Evolutionary conservation across 2,888 invertebrate genomes (phyloP), one percentile per base, ranked within the genome.

Genomic region (Dioctria rufipes): DNA sequence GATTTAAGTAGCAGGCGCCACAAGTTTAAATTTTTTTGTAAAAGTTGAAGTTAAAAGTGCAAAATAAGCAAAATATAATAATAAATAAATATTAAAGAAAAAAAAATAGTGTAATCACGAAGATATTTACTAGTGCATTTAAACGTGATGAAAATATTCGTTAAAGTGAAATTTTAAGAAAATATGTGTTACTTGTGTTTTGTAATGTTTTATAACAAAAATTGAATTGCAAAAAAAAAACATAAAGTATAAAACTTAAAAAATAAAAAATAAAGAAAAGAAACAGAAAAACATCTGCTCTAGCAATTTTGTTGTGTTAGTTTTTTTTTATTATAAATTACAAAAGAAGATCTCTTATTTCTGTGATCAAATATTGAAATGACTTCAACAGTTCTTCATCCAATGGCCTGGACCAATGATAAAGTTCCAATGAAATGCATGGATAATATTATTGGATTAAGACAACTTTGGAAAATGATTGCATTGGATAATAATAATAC

Each of bases 321-420:
- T 46, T 71, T 71, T 39, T 71, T 39, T 71, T 11, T 46, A 6
- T 46, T 46, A 46, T 25, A 25, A 25, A 25, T 25, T 25, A 25
- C 25, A 43, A 69, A 71, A 71, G 51, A 71, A 71, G 39, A 54
- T 6, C 43, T 11, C 9, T 69, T 11, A 71, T 37, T 3, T 78
- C 81, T 80, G 83, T 84, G 84, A 81, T 78, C 83, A 25, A 25
- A 84, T 85, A 83, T 84, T 85, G 86, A 86, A 86, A 89, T 89
- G 89, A 88, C 89, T 88, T 88, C 89, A 85, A 87, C 88, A 84
- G 84, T 88, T 83, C 84, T 88, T 75, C 88, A 88, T 84, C 86
- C 85, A 81, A 88, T 89, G 89, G 88, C 88, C 83, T 88, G 89
- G 88, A 88, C 88, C 80, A 88, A 88, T 80, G 89, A 89, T 81